Evolutionary conservation across 2,797 vertebrate species (phyloP).

Genomic region (Myotis myotis): DNA sequence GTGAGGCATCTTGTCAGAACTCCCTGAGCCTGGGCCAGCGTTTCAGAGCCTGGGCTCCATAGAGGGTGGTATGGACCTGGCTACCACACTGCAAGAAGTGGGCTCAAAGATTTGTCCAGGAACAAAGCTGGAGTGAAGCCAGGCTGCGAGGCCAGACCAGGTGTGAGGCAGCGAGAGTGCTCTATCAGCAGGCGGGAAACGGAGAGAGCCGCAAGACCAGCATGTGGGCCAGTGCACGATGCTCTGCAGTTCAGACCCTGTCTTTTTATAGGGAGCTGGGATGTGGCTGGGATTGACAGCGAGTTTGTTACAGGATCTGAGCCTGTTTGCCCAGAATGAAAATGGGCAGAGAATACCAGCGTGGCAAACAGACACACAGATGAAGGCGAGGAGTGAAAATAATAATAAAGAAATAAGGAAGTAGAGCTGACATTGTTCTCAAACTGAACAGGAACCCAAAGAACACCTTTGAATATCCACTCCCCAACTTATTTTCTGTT

Average conservation of each 20-base stretch:
- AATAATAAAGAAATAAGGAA: background rate
- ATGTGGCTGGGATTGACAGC: background rate
- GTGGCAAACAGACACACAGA: background rate
- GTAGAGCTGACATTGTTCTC: background rate
- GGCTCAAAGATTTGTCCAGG: conserved; percentile 40
- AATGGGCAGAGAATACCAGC: conserved; percentile 21
- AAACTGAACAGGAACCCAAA: background rate
- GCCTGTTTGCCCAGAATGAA: conserved; percentile 4
- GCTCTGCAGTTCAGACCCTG: background rate
- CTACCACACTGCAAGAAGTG: background rate
- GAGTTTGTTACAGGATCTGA: background rate
- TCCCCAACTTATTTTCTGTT: background rate
- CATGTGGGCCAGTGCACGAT: too few relatives aligned
- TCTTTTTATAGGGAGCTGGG: conserved; percentile 48
- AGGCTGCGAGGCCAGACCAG: conserved; percentile 52
- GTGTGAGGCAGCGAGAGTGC: conserved; percentile 46
- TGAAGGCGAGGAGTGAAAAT: background rate
- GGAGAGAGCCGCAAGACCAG: background rate
- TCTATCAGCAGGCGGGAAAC: conserved; percentile 34
- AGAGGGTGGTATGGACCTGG: background rate
- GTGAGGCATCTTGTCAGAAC: background rate
- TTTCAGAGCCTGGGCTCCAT: background rate
- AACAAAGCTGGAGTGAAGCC: conserved; percentile 46
- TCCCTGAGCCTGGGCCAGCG: background rate
- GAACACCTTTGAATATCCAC: background rate